Percentiles rank a stretch among this genome's conserved stretches.
These are phyloP conservation scores for Cygnus olor DNA, from an alignment of 2,797 vertebrate genomes.

Conservation along the genomic window DNA sequence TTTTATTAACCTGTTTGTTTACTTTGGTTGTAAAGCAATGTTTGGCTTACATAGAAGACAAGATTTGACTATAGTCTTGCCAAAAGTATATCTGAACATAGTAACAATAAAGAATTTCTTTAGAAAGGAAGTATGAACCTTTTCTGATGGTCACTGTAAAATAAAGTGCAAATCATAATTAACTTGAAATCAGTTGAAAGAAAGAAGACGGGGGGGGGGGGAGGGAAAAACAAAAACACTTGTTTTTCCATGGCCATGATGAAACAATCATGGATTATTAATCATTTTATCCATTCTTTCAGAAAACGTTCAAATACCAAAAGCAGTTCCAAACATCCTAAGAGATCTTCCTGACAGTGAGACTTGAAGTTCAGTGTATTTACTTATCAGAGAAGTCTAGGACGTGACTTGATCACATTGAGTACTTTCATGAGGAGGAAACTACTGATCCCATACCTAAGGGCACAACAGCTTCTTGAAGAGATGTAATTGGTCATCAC, in stretches of 20 bases:
- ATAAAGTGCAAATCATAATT: not conserved
- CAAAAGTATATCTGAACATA: not conserved
- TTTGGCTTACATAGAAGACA: not conserved
- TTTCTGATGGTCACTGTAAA: not conserved
- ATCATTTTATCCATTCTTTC: not conserved
- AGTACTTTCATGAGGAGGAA: not conserved
- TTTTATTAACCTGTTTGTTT: conserved; percentile 22
- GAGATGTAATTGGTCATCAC: accelerated
- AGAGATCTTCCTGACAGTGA: not conserved
- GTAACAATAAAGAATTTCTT: not conserved
- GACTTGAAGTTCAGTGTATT: not conserved
- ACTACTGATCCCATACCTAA: not conserved
- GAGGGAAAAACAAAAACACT: not conserved
- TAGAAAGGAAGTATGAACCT: not conserved
- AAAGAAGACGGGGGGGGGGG: not conserved
- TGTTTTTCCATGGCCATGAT: not conserved
- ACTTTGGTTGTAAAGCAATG: conserved; percentile 8
- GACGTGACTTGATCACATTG: not conserved
- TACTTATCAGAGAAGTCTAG: not conserved
- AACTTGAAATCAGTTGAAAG: not conserved
- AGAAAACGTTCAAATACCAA: not conserved
- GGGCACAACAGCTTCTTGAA: not conserved
- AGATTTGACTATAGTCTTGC: not conserved
- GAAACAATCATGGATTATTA: not conserved
- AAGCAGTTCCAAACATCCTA: not conserved